Base-by-base conservation (phyloP, 2,888 invertebrate genomes). In the Crepidodera aurea region DNA sequence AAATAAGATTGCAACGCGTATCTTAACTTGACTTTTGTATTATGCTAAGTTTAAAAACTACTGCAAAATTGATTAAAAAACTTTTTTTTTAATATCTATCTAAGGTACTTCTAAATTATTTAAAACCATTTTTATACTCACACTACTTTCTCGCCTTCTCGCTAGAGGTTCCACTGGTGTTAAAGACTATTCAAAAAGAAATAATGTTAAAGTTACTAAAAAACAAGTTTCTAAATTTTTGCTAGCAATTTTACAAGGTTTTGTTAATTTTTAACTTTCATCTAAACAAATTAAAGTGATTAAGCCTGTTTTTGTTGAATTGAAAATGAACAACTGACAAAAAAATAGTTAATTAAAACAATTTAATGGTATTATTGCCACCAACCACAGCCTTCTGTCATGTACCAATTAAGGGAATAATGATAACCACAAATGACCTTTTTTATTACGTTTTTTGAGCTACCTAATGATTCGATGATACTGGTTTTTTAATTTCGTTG, bases 101-200 rank as follows among this genome's bases (percentile, higher is more conserved):
- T n/a, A n/a, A n/a, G n/a, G n/a, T n/a, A n/a, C n/a, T n/a, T n/a
- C n/a, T n/a, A n/a, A n/a, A n/a, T n/a, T n/a, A n/a, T n/a, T n/a
- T n/a, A n/a, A n/a, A n/a, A n/a, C n/a, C n/a, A n/a, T n/a, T n/a
- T 16, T 40, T 40, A 71, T 75, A 77, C 76, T 76, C 62, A 76
- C 76, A 74, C 77, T 73, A 70, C 76, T 77, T 63, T 74, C 73
- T 48, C 70, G 71, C 72, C 77, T 68, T 70, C 75, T 75, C 37
- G 75, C 71, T 56, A 77, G 73, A 57, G 75, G 72, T 67, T 76
- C 76, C 75, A 76, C 75, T 61, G 77, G 75, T 51, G 74, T 73
- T 70, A 76, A 68, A 13, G 73, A 73, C 76, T 77, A 68, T 63
- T 67, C 54, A 64, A 71, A 69, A 70, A 51, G 70, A 65, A 72